These are phyloP conservation scores for Acronicta alni DNA, from an alignment of 2,888 invertebrate species.

Conservation along the genomic window DNA sequence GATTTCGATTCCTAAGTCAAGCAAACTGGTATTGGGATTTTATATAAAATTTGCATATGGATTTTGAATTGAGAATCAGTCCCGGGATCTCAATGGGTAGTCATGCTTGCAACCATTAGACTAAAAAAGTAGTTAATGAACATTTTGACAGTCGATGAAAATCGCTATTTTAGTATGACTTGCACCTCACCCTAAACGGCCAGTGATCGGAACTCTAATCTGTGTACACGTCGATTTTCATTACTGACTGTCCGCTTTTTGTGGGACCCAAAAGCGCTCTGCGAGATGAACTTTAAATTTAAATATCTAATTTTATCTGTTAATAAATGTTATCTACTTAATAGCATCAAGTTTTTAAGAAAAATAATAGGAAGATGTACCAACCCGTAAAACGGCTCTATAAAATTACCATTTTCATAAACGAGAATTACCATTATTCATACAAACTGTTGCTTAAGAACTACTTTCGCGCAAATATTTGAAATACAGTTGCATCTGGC, in stretches of 20 bases:
- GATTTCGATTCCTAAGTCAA: no score
- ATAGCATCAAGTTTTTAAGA: background rate
- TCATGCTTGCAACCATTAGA: no score
- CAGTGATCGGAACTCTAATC: constrained; percentile 71
- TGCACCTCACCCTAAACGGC: constrained; percentile 50
- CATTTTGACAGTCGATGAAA: no score
- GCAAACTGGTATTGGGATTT: no score
- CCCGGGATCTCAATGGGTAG: no score
- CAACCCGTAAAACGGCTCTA: constrained; percentile 18
- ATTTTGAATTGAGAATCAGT: no score
- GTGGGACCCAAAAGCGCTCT: constrained; percentile 61
- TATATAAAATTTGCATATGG: no score
- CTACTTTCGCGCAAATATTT: constrained; percentile 57
- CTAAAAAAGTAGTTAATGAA: no score
- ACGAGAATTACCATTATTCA: constrained; percentile 47
- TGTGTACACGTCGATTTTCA: constrained; percentile 81
- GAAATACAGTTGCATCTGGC: constrained; percentile 62
- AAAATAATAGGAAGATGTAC: constrained; percentile 18
- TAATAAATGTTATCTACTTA: constrained; percentile 1
- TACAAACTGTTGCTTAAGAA: constrained; percentile 52
- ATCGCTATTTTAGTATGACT: constrained; percentile 37
- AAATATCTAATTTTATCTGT: constrained; percentile 42
- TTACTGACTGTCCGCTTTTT: constrained; percentile 77
- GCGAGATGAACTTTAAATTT: constrained; percentile 71
- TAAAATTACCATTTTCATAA: constrained; percentile 36